Evolutionary conservation across 53 echinoderm and acorn worm genomes (phyloP).

Genomic region (Arbacia lixula): DNA sequence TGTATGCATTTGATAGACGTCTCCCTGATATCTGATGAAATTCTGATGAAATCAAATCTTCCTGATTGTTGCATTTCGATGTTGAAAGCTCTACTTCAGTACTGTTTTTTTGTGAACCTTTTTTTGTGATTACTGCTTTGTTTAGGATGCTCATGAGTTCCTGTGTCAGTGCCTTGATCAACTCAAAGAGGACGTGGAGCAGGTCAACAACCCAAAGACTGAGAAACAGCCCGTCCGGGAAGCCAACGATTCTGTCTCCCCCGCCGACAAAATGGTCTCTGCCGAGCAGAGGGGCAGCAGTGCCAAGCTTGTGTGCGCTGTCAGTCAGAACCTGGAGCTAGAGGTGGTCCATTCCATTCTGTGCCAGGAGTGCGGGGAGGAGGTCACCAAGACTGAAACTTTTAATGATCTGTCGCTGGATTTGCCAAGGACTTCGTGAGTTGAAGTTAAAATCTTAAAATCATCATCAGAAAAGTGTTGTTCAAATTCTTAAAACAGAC

Average conservation of each 20-base stretch:
- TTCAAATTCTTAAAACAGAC: no score
- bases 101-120: no score
- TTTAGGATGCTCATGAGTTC: slow-evolving; percentile 98
- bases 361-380: slow-evolving; percentile 84
- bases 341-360: slow-evolving; percentile 85
- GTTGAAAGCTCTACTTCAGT: no score
- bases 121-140: no score
- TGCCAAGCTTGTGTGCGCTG: slow-evolving; percentile 17
- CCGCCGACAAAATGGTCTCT: slow-evolving; percentile 46
- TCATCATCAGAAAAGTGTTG: no score
- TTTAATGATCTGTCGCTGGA: slow-evolving; percentile 91
- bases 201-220: slow-evolving; percentile 66
- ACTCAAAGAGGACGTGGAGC: slow-evolving; percentile 91
- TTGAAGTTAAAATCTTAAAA: background rate
- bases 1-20: no score
- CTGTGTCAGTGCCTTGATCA: slow-evolving; percentile 96
- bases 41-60: no score
- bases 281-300: slow-evolving; percentile 28
- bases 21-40: no score
- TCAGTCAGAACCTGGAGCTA: slow-evolving; percentile 87
- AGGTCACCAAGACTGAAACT: slow-evolving; percentile 82
- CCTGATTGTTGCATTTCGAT: no score
- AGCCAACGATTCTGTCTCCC: slow-evolving; percentile 1
- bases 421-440: slow-evolving; percentile 85
- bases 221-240: background rate